Conservation (phyloP, 2,113 vertebrate genomes). For the Tragulus kanchil region DNA sequence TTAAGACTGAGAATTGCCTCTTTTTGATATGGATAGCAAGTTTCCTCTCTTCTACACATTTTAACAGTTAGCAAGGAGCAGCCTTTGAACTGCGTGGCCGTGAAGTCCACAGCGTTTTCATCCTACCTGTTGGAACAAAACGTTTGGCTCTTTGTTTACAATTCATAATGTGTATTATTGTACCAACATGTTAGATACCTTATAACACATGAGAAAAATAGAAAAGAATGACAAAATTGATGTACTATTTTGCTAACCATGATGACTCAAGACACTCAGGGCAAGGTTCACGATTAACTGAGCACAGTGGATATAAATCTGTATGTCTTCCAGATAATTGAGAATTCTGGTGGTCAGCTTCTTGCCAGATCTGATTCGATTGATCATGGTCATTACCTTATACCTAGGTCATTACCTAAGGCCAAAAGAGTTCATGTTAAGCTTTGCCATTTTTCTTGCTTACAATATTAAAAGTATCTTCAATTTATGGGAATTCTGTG, state of each 20-base stretch:
- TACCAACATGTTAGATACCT: background rate
- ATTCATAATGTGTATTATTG: background rate
- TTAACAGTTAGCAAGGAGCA: background rate
- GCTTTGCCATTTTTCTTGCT: background rate
- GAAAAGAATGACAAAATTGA: background rate
- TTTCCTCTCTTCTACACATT: background rate
- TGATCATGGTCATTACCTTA: background rate
- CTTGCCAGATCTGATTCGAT: background rate
- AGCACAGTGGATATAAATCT: background rate
- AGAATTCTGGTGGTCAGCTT: background rate
- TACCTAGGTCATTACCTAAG: background rate
- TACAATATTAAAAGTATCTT: background rate
- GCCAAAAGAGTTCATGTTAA: background rate
- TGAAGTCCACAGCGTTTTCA: background rate
- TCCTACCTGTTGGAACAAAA: background rate
- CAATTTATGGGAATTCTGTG: background rate
- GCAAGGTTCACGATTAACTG: background rate
- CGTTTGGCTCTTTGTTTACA: background rate
- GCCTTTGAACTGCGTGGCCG: background rate
- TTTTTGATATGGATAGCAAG: background rate
- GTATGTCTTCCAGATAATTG: background rate
- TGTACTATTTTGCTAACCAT: background rate
- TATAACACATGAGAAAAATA: constrained; percentile 19
- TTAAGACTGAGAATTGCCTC: background rate
- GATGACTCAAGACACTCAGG: background rate